Conservation (phyloP, 92 coral and sea anemone genomes). For the Porites rus region DNA sequence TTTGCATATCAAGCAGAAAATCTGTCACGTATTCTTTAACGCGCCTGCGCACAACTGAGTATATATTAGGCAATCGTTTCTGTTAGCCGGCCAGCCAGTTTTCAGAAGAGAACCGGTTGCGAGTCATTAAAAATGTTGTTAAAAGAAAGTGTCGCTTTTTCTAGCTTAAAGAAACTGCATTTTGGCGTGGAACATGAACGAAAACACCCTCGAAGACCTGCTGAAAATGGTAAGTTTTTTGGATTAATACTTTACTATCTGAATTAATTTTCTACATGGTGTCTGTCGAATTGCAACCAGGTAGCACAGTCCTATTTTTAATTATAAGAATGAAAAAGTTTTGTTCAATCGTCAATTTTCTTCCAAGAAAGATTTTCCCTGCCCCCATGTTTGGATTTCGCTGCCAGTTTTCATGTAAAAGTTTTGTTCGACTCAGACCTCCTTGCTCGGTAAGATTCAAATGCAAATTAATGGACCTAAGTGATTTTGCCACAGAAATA, state of each 20-base stretch:
- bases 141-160: neutral
- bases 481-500: neutral
- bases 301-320: neutral
- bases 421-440: constrained; percentile 13
- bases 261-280: neutral
- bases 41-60: constrained; percentile 42
- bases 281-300: neutral
- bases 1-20: constrained; percentile 38
- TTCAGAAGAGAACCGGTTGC: constrained; percentile 42
- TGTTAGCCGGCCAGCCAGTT: constrained; percentile 27
- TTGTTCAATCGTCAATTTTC: neutral
- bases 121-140: neutral
- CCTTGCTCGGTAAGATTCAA: constrained; percentile 9
- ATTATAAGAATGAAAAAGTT: neutral
- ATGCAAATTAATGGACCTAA: constrained; percentile 21
- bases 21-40: constrained; percentile 45
- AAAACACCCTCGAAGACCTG: neutral
- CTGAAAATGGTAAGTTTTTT: constrained; percentile 10
- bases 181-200: neutral
- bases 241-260: neutral
- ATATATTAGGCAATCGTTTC: constrained; percentile 34
- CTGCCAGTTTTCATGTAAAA: neutral
- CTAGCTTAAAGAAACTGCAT: neutral
- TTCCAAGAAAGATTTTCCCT: neutral
- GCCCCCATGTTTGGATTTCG: neutral